Percentiles rank a stretch among this genome's conserved stretches.
Evolutionary conservation across 1,140 invertebrate species (phyloP).

Genomic region (Pseudomyrmex sp.): DNA sequence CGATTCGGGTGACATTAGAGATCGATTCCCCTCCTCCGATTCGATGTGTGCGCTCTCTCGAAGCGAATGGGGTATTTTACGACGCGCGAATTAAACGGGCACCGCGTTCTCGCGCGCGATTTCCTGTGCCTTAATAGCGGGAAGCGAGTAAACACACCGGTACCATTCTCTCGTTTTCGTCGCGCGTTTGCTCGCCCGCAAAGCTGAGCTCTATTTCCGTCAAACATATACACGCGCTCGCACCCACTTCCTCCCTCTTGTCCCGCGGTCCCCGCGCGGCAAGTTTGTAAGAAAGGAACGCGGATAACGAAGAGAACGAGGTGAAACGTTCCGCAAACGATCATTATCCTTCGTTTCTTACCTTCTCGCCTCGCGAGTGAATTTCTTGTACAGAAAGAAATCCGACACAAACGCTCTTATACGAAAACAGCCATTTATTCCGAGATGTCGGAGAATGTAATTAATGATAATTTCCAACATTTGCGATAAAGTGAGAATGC

Average conservation of each 20-base stretch:
- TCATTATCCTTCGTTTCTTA: slow-evolving; percentile 50
- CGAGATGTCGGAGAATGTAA: no score
- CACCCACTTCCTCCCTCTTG: slow-evolving; percentile 33
- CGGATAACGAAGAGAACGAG: slow-evolving; percentile 64
- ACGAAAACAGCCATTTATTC: background rate
- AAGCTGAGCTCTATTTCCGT: slow-evolving; percentile 66
- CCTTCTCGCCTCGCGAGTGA: background rate
- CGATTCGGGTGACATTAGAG: slow-evolving; percentile 11
- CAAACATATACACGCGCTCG: slow-evolving; percentile 40
- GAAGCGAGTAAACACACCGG: slow-evolving; percentile 54
- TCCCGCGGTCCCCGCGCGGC: slow-evolving; percentile 4
- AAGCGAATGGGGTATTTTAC: slow-evolving; percentile 29
- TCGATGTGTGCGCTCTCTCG: background rate
- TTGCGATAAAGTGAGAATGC: background rate
- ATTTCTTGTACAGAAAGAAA: background rate
- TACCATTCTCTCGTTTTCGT: slow-evolving; percentile 59
- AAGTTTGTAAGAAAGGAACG: slow-evolving; percentile 53
- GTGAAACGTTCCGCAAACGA: slow-evolving; percentile 52
- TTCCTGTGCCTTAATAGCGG: slow-evolving; percentile 48
- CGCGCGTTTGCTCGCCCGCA: slow-evolving; percentile 15
- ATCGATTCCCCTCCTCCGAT: slow-evolving; percentile 3
- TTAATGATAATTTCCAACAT: background rate
- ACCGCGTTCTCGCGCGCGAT: slow-evolving; percentile 19
- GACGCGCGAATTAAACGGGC: slow-evolving; percentile 44
- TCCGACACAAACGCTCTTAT: background rate